These are phyloP conservation scores for Aurelia coerulea DNA, from an alignment of 30 jellyfish, hydroid and myxozoan genomes.

Conservation along the genomic window DNA sequence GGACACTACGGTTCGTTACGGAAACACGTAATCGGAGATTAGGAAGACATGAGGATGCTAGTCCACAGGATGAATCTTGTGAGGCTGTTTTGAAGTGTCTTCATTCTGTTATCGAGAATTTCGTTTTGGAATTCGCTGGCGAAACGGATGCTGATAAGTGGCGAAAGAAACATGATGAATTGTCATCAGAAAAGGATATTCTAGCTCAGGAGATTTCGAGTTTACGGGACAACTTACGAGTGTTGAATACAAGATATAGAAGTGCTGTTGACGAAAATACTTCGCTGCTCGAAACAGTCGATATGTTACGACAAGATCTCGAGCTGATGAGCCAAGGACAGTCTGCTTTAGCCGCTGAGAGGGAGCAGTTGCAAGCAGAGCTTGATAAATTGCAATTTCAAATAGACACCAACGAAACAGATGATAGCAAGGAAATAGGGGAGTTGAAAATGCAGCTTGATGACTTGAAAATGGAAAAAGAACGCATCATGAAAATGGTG, in stretches of 20 bases:
- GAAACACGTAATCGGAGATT: constrained; percentile 14
- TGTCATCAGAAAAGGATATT: constrained; percentile 17
- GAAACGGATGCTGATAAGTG: constrained; percentile 75
- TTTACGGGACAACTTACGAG: constrained; percentile 24
- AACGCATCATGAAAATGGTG: constrained; percentile 61
- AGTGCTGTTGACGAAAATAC: constrained; percentile 51
- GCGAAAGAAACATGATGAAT: constrained; percentile 45
- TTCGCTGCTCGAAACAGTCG: constrained; percentile 59
- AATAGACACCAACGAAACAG: constrained; percentile 83
- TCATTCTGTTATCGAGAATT: constrained; percentile 10
- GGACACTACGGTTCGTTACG: not conserved
- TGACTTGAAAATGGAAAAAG: constrained; percentile 78
- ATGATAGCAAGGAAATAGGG: constrained; percentile 80
- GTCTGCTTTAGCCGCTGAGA: constrained; percentile 60
- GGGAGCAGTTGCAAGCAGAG: constrained; percentile 75
- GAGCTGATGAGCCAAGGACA: constrained; percentile 69
- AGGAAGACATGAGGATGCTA: not conserved
- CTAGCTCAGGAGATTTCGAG: constrained; percentile 23
- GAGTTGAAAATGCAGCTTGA: constrained; percentile 75
- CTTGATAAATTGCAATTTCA: constrained; percentile 81
- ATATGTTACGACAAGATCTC: constrained; percentile 59
- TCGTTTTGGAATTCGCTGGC: constrained; percentile 28
- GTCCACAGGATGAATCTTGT: constrained; percentile 16
- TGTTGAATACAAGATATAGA: constrained; percentile 32
- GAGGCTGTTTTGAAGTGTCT: constrained; percentile 16